phyloP scores from a whole-genome alignment of 2,888 invertebrate species.

The Alsophila aescularia region DNA sequence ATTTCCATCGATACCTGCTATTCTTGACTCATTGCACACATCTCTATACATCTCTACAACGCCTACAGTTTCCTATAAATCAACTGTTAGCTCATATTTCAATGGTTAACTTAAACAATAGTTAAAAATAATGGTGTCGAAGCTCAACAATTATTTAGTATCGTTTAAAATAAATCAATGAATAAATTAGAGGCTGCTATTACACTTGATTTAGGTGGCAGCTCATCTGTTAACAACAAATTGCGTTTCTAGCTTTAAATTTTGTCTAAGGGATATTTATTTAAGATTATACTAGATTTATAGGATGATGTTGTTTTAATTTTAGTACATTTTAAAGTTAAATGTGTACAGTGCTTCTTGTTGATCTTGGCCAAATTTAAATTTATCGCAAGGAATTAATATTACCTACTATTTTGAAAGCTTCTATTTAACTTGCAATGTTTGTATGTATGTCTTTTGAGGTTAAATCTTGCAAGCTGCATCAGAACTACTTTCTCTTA shows the following conservation, averaged over 20 bases:
- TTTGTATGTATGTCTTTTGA: too few relatives aligned
- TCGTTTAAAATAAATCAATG: slow-evolving; percentile 80
- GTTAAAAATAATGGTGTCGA: slow-evolving; percentile 75
- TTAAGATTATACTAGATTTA: slow-evolving; percentile 24
- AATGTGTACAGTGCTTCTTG: too few relatives aligned
- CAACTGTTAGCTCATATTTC: slow-evolving; percentile 45
- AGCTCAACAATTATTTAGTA: slow-evolving; percentile 78
- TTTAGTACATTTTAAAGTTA: background rate
- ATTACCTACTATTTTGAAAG: too few relatives aligned
- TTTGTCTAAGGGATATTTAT: slow-evolving; percentile 39
- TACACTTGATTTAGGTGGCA: slow-evolving; percentile 77
- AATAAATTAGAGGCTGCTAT: slow-evolving; percentile 77
- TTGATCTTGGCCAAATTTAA: too few relatives aligned
- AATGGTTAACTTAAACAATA: slow-evolving; percentile 73
- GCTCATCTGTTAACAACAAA: slow-evolving; percentile 70
- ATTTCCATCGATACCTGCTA: background rate
- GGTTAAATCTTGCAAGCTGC: too few relatives aligned
- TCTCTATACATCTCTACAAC: slow-evolving; percentile 49
- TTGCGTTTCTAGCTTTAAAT: slow-evolving; percentile 54
- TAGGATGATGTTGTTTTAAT: slow-evolving; percentile 42
- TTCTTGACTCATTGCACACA: background rate
- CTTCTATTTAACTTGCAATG: too few relatives aligned
- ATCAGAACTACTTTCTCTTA: too few relatives aligned
- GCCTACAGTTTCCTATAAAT: slow-evolving; percentile 75
- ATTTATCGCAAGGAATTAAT: too few relatives aligned